These are phyloP conservation scores for Megathymus violae DNA, from an alignment of 1,140 invertebrate species.

Conservation along the genomic window DNA sequence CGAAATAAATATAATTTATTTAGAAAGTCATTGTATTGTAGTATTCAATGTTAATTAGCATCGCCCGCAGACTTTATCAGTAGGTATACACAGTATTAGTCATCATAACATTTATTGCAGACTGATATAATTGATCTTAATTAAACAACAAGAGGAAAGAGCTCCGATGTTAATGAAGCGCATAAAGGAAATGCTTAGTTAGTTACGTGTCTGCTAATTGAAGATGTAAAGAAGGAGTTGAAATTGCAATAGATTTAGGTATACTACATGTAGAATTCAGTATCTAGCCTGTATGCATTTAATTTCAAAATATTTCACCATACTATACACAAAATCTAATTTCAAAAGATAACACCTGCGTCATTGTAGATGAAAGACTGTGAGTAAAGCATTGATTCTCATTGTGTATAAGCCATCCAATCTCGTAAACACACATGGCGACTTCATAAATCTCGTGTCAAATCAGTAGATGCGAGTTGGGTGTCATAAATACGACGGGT, in stretches of 20 bases:
- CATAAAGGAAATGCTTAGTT: slow-evolving; percentile 40
- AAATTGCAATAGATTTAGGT: background rate
- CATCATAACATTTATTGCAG: slow-evolving; percentile 41
- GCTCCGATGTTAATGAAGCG: slow-evolving; percentile 45
- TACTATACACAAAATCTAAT: background rate
- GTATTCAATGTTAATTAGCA: no score
- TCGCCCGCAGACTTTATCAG: slow-evolving; percentile 3
- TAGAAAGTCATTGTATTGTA: no score
- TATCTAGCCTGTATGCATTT: no score
- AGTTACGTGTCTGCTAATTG: slow-evolving; percentile 38
- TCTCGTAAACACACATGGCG: slow-evolving; percentile 74
- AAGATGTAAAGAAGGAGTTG: slow-evolving; percentile 17
- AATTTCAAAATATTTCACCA: no score
- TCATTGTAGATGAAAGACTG: background rate
- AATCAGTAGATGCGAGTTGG: slow-evolving; percentile 62
- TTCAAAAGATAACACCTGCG: background rate
- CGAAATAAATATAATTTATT: no score
- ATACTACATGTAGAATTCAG: no score
- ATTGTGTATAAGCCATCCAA: slow-evolving; percentile 71
- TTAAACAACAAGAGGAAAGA: slow-evolving; percentile 55
- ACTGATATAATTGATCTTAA: slow-evolving; percentile 61
- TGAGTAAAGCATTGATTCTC: slow-evolving; percentile 39
- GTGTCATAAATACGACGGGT: slow-evolving; percentile 75
- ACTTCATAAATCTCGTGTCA: slow-evolving; percentile 80
- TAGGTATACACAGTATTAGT: slow-evolving; percentile 8